A percentile compares a stretch with the other conserved stretches of the same genome.
These are phyloP conservation scores for Caretta caretta DNA, from an alignment of 2,113 vertebrate species.

Conservation along the genomic window DNA sequence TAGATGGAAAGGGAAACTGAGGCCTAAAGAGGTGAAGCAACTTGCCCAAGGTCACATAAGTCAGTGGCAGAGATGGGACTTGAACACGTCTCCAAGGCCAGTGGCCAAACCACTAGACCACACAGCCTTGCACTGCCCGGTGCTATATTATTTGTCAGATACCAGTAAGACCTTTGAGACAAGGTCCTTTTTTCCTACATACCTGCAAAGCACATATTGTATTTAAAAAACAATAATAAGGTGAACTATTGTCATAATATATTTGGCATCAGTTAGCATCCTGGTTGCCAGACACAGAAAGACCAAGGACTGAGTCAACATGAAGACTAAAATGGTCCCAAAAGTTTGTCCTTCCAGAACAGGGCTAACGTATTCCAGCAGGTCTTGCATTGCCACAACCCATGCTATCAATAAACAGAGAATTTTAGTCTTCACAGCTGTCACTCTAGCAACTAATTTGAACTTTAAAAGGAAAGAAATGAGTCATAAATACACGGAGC, in stretches of 20 bases:
- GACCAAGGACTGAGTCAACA: not conserved
- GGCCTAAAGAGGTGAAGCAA: not conserved
- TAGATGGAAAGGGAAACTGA: not conserved
- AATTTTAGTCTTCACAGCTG: not conserved
- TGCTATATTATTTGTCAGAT: not conserved
- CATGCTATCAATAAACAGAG: not conserved
- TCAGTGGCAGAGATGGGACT: not conserved
- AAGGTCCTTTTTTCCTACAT: not conserved
- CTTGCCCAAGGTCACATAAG: slow-evolving; percentile 8
- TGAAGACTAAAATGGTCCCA: not conserved
- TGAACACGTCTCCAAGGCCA: not conserved
- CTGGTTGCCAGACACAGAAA: not conserved
- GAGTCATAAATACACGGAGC: fast-evolving
- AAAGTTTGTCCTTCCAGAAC: not conserved
- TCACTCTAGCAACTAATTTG: not conserved
- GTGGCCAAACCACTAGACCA: not conserved
- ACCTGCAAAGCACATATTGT: not conserved
- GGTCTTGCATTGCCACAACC: not conserved
- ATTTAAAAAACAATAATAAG: not conserved
- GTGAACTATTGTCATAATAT: not conserved
- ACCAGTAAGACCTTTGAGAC: no score
- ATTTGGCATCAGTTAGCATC: not conserved
- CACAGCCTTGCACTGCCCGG: not conserved
- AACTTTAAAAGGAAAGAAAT: not conserved
- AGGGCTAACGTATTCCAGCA: not conserved